Conservation (phyloP, 64 coral and sea anemone genomes). For the Dendronephthya gigantea region DNA sequence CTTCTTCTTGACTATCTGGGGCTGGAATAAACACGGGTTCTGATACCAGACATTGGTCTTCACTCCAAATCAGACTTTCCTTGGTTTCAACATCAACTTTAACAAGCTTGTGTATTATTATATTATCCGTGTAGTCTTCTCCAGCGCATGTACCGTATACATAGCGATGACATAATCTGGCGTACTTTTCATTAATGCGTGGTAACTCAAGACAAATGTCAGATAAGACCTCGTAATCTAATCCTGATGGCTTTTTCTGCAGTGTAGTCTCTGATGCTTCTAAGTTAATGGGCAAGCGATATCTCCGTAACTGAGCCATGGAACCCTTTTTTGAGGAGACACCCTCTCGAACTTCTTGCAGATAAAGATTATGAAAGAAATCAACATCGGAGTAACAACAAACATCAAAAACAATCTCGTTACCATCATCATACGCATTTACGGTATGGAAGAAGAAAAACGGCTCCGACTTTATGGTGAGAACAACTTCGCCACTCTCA, state of each 20-base stretch:
- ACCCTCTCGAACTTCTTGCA: constrained; percentile 28
- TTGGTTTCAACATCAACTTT: constrained; percentile 56
- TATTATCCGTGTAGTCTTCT: background rate
- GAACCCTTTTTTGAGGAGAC: background rate
- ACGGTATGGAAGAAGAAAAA: constrained; percentile 70
- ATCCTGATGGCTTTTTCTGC: background rate
- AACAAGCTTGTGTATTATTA: constrained; percentile 12
- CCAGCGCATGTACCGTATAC: constrained; percentile 27
- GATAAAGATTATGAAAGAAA: constrained; percentile 31
- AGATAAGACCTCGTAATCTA: constrained; percentile 45
- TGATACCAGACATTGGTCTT: constrained; percentile 34
- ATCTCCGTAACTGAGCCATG: constrained; percentile 30
- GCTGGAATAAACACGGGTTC: constrained; percentile 63
- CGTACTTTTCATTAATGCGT: constrained; percentile 44
- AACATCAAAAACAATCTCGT: constrained; percentile 56
- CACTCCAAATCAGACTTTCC: constrained; percentile 38
- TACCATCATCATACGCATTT: constrained; percentile 63
- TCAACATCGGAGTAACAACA: constrained; percentile 50
- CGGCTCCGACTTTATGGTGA: constrained; percentile 39
- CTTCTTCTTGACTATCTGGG: constrained; percentile 46
- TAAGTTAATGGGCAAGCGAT: constrained; percentile 25
- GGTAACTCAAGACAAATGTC: constrained; percentile 37
- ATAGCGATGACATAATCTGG: constrained; percentile 48
- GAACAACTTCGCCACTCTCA: constrained; percentile 30
- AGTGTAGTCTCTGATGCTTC: background rate